These are phyloP conservation scores for Tetranychus truncatus DNA, from an alignment of 2,888 invertebrate genomes.

Conservation along the genomic window DNA sequence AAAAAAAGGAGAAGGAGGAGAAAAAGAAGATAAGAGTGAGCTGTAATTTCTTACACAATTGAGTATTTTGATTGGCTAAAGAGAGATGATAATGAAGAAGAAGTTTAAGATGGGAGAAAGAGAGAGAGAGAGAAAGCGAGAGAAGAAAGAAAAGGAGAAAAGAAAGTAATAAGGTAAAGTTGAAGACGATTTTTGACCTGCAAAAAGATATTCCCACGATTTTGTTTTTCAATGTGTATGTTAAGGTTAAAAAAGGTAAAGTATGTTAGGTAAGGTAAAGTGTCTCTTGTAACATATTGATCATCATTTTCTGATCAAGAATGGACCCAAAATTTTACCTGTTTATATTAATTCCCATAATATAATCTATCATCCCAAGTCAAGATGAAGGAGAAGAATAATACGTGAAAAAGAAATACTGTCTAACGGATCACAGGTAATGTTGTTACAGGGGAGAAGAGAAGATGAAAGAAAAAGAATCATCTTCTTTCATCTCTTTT, in stretches of 20 bases:
- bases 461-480: neutral
- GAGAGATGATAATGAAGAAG: neutral
- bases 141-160: too few relatives aligned
- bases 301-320: neutral
- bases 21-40: neutral
- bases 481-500: neutral
- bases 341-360: neutral
- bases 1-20: neutral
- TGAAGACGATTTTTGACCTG: neutral
- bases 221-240: neutral
- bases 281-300: neutral
- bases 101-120: neutral
- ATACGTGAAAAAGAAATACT: neutral
- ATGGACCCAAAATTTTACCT: neutral
- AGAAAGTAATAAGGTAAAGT: neutral
- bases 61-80: neutral
- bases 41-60: neutral
- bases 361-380: neutral
- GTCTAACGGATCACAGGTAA: slow-evolving; percentile 1
- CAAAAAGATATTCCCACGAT: neutral
- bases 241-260: too few relatives aligned
- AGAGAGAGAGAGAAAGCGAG: too few relatives aligned
- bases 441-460: neutral
- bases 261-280: neutral
- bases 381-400: neutral